Evolutionary conservation across 2,797 vertebrate species (phyloP), one percentile per base, ranked within the genome.

Genomic region (Hemibagrus guttatus): DNA sequence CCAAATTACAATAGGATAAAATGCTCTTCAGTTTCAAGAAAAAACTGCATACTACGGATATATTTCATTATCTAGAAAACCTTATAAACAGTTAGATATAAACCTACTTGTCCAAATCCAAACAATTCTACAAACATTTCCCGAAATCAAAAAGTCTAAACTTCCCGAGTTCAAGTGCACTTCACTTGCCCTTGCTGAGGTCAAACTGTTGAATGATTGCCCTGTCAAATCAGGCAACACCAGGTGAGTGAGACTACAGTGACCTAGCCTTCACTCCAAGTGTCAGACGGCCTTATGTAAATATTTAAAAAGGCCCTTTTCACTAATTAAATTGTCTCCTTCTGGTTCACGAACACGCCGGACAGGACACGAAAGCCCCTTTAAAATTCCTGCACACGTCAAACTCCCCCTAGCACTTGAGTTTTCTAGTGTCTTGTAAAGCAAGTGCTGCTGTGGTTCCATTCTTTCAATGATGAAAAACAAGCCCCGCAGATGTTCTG

Each of bases 251-350:
- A 92, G 93, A 85, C 91, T 91, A 90, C 91, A 90, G 88, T 92
- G 93, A 93, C 82, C 86, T 84, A 89, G 90, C 79, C 90, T 92
- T 83, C 89, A 84, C 89, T 91, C 76, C 89, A 91, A 92, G 92
- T 92, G 92, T 94, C 92, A 91, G 89, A 91, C 88, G 90, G 89
- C 90, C 91, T 92, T 90, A 90, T 92, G 93, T 93, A 89, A 95
- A 94, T 93, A 95, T 94, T 95, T 92, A 91, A 94, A 94, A 93
- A 91, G 91, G 74, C 84, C 89, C 89, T 93, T 92, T 91, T 91
- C 91, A 90, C 91, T 94, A 93, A 94, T 94, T 93, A 92, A 94
- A 93, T 90, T 28, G 63, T 88, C 88, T 89, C 86, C 92, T 91
- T 92, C 85, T 84, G 75, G 87, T 86, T 89, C 74, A 86, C 83